Evolutionary conservation across 2,113 vertebrate species (phyloP), one percentile per base, ranked within the genome.

Genomic region (Dromiciops gliroides): DNA sequence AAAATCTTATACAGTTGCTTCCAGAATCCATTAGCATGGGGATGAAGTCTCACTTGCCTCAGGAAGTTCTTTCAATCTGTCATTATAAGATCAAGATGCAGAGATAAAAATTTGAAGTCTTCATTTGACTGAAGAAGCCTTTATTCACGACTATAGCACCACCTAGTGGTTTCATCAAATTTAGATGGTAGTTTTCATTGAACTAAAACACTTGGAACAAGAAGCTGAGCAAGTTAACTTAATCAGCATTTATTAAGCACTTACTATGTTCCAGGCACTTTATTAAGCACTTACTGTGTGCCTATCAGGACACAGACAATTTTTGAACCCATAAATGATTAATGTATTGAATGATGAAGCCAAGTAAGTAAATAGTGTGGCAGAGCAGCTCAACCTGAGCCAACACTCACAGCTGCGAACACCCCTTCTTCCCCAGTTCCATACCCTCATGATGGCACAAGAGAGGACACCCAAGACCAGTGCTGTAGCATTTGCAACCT

Each of bases 101-200:
- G 94, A 92, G 44, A 83, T 19, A 37, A 48, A 96, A 88, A 93
- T 48, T 47, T 91, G 47, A 93, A 91, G 48, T 31, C 48, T 91
- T 2, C 89, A 51, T 48, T 56, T 53, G 6, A 8, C 31, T 95
- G 47, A 23, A 93, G 48, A 4, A 95, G 37, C 48, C 26, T 9
- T 67, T 14, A 16, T 89, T 92, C 56, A 92, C 91, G 92, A 95
- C 92, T 92, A 96, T 49, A 97, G 95, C 93, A 52, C 97, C 97
- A 98, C 50, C 97, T 97, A 97, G 97, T 92, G 97, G 96, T 89
- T 91, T 22, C 67, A 44, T 83, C 19, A 83, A 83, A 83, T 44
- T 44, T 83, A 22, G n/a, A 83, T 67, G 31, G 60, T 22, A 44
- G 44, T 83, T 83, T 23, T 83, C 67, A 83, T 83, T 44, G 16